A percentile compares a stretch with the other conserved stretches of the same genome.
Conservation (phyloP, 2,113 vertebrate species). For the Numenius arquata region DNA sequence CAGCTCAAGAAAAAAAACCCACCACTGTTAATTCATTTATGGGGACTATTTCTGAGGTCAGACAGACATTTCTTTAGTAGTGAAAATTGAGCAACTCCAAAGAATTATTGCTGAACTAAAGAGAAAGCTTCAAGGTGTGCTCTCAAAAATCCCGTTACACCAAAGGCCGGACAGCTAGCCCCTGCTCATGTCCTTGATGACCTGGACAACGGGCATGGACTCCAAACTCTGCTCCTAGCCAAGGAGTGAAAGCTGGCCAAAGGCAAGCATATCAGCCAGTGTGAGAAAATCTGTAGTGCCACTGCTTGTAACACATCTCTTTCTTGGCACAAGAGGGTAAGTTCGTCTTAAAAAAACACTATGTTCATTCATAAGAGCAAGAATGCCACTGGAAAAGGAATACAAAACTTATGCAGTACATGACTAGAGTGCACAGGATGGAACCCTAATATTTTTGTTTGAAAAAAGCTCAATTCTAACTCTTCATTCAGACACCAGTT, state of each 20-base stretch:
- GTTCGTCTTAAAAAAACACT: neutral
- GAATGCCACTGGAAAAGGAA: neutral
- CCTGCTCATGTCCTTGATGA: no score
- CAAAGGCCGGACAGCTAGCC: neutral
- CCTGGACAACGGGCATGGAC: neutral
- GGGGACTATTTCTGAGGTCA: neutral
- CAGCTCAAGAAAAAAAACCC: neutral
- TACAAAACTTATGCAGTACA: neutral
- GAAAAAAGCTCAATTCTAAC: neutral
- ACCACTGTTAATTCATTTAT: neutral
- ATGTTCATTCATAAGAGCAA: neutral
- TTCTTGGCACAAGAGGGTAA: neutral
- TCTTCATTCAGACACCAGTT: neutral
- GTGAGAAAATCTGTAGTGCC: neutral
- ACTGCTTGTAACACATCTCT: neutral
- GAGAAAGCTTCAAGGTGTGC: neutral
- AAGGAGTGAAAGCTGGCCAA: neutral
- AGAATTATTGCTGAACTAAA: neutral
- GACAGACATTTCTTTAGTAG: neutral
- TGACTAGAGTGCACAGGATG: neutral
- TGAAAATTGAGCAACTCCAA: neutral
- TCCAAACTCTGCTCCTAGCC: neutral
- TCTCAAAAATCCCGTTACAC: neutral
- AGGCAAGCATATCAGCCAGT: neutral
- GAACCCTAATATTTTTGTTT: neutral